Evolutionary conservation across 2,113 vertebrate species (phyloP), one percentile per base, ranked within the genome.

Genomic region (Callionymus lyra): DNA sequence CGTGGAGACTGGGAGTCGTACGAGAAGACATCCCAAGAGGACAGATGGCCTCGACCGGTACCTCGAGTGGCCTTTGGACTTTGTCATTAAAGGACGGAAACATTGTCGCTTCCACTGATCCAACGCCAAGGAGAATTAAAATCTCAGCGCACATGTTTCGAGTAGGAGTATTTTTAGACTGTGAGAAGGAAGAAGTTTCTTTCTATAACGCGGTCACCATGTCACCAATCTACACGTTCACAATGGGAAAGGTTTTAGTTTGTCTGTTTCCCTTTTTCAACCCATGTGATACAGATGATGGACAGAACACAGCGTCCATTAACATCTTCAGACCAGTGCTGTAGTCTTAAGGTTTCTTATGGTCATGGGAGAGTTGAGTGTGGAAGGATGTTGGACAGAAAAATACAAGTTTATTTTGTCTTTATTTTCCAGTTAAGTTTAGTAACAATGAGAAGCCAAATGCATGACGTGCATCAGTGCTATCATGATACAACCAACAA

Each of bases 171-270:
- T 86, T 86, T 47, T 64, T 87, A 35, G 81, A 87, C 77, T 84
- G 79, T 27, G 82, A 85, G 9, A 69, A 63, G 12, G 77, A 82
- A 39, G 84, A 87, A 36, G 74, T 87, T 60, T 73, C 83, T 35
- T 86, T 87, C 64, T 86, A 84, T 50, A 81, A 86, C 1, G 83
- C 84, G 13, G 17, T 80, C 12, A 82, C 77, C 57, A 87, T 87
- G 85, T 58, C 40, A 0, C 56, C 77, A 1, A 67, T 86, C 32
- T 83, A 78, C 57, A 83, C 81, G 9, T 84, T 84, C 49, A 67
- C 58, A 42, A 82, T 68, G 56, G 81, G 31, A 19, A 49, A 60
- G 0, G 42, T 82, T 3, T 9, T 42, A 6, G 56, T 48, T 10
- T 77, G 80, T 10, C 36, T 86, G 53, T 69, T 77, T 34, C 83